Evolutionary conservation across 2,113 vertebrate genomes (phyloP).

Genomic region (Buteo buteo): DNA sequence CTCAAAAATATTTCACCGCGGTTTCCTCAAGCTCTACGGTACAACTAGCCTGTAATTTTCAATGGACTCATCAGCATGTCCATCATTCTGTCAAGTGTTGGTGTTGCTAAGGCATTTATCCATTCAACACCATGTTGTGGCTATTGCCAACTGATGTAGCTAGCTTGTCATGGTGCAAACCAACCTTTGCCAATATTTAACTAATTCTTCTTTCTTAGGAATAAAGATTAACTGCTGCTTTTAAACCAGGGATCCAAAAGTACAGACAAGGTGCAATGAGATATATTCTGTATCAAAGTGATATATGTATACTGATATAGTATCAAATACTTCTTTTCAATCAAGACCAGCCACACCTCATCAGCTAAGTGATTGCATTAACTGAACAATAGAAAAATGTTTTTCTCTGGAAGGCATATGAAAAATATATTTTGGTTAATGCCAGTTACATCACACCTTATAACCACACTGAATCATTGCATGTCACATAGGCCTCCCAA

Average conservation of each 20-base stretch:
- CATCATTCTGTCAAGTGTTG: background rate
- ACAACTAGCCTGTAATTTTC: background rate
- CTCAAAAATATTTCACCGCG: background rate
- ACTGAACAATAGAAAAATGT: background rate
- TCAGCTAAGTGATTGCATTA: background rate
- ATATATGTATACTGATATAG: background rate
- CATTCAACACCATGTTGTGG: background rate
- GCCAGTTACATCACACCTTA: background rate
- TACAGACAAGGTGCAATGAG: background rate
- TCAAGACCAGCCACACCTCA: background rate
- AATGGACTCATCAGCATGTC: background rate
- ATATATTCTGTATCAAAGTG: background rate
- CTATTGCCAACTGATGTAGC: background rate
- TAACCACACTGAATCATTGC: background rate
- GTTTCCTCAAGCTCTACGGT: background rate
- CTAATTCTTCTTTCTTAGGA: background rate
- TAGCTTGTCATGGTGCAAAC: background rate
- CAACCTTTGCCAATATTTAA: background rate
- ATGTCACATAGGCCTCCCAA: background rate
- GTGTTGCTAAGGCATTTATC: background rate
- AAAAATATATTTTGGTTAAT: background rate
- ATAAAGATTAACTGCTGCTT: background rate
- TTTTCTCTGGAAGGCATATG: background rate
- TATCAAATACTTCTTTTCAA: background rate
- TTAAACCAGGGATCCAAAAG: background rate